These are phyloP conservation scores for Sinonovacula constricta DNA, from an alignment of 1,140 invertebrate species.

Conservation along the genomic window DNA sequence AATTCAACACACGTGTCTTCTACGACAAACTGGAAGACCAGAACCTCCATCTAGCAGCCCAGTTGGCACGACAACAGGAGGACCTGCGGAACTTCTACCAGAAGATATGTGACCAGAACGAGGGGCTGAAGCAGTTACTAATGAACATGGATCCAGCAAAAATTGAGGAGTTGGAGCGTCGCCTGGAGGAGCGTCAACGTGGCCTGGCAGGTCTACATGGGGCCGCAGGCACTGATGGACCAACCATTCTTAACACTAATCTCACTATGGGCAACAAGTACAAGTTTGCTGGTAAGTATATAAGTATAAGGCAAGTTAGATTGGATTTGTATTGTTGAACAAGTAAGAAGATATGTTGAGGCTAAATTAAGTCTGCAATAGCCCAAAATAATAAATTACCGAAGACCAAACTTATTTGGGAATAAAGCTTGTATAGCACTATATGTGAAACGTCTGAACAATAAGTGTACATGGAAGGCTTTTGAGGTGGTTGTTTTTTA, in stretches of 20 bases:
- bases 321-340: too few relatives aligned
- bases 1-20: constrained; percentile 76
- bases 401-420: too few relatives aligned
- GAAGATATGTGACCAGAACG: constrained; percentile 72
- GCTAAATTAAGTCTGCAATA: too few relatives aligned
- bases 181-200: constrained; percentile 42
- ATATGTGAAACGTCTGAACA: too few relatives aligned
- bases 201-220: constrained; percentile 59
- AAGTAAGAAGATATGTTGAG: too few relatives aligned
- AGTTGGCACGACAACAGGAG: constrained; percentile 73
- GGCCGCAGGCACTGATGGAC: constrained; percentile 47
- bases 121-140: constrained; percentile 71
- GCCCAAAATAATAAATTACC: too few relatives aligned
- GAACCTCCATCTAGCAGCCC: constrained; percentile 76
- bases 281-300: constrained; percentile 58
- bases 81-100: constrained; percentile 74
- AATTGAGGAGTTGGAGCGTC: constrained; percentile 65
- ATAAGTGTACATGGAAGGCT: too few relatives aligned
- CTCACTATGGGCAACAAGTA: constrained; percentile 57
- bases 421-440: too few relatives aligned
- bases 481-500: too few relatives aligned
- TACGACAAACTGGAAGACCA: constrained; percentile 78
- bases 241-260: constrained; percentile 61
- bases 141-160: constrained; percentile 71
- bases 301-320: too few relatives aligned